Evolutionary conservation across 2,797 vertebrate species (phyloP), one percentile per base, ranked within the genome.

Genomic region (Meriones psammophilus): DNA sequence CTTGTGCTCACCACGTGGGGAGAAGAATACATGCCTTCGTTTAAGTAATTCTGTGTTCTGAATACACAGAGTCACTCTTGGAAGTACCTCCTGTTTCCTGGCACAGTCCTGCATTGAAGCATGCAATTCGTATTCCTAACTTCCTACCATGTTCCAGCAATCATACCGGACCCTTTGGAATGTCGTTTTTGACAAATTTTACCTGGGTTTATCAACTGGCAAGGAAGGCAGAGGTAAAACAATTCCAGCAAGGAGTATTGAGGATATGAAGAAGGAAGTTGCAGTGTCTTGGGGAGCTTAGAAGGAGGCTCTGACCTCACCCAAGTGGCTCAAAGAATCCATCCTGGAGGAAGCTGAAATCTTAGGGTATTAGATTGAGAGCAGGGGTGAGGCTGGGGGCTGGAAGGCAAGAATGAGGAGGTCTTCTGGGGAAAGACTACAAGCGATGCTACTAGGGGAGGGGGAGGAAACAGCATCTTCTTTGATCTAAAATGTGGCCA

Each of bases 191-290:
- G 68, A 30, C 39, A 56, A 76, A 62, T 74, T 50, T n/a, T 26
- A 8, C 22, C 1, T 73, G n/a, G 18, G 60, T 3, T 85, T 76
- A 56, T 22, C n/a, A 69, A 78, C 56, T 73, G 30, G 15, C 8
- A 79, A 86, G 58, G 76, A 83, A 89, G 64, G 88, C n/a, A 62
- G 30, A 56, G 58, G 46, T 17, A 36, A 94, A 92, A 89, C 26
- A 68, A 46, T 46, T 28, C 28, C 10, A 46, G 36, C 10, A 30
- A 71, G 39, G 46, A 2, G 24, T 54, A 64, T 22, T 4, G 12
- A 56, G 4, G 50, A 42, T 71, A 30, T 13, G 17, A n/a, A 12
- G 42, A 88, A 79, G 33, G 20, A 73, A 64, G 36, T 28, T 69
- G 54, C 42, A 1, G 13, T 28, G 46, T 15, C 4, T 26, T 56